Conservation (phyloP, 1,140 invertebrate species). For the Sinonovacula constricta region DNA sequence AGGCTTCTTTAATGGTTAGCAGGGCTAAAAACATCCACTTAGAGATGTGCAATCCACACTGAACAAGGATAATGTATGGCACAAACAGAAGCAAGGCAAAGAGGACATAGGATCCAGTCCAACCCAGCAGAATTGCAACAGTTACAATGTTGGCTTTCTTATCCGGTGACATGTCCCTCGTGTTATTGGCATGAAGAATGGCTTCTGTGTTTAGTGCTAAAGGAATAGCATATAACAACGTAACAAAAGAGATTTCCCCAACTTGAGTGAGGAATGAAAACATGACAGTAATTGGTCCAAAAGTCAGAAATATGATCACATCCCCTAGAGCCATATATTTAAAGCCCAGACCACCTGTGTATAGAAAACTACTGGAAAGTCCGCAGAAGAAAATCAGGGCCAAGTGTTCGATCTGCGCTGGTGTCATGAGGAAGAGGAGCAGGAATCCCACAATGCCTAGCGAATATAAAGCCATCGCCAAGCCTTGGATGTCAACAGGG, state of each 20-base stretch:
- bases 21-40: slow-evolving; percentile 93
- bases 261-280: slow-evolving; percentile 95
- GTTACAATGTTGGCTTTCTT: slow-evolving; percentile 93
- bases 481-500: slow-evolving; percentile 90
- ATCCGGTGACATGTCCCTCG: slow-evolving; percentile 92
- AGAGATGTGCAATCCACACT: slow-evolving; percentile 88
- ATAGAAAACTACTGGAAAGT: slow-evolving; percentile 88
- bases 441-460: slow-evolving; percentile 94
- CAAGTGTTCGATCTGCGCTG: slow-evolving; percentile 95
- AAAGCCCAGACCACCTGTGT: slow-evolving; percentile 91
- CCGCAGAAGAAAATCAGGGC: slow-evolving; percentile 97
- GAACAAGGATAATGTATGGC: slow-evolving; percentile 93
- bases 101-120: slow-evolving; percentile 92
- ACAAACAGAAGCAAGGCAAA: slow-evolving; percentile 94
- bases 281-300: slow-evolving; percentile 98
- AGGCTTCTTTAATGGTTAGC: slow-evolving; percentile 91
- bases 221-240: slow-evolving; percentile 95
- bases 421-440: slow-evolving; percentile 87
- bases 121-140: slow-evolving; percentile 94
- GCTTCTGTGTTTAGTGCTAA: slow-evolving; percentile 96
- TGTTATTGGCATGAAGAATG: slow-evolving; percentile 96
- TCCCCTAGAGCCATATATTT: slow-evolving; percentile 96
- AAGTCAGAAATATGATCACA: slow-evolving; percentile 92
- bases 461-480: slow-evolving; percentile 92
- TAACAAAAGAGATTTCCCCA: slow-evolving; percentile 82